Percentiles rank a stretch among this genome's conserved stretches.
Conservation (phyloP, 2,888 invertebrate species). For the Aphodius granarius region DNA sequence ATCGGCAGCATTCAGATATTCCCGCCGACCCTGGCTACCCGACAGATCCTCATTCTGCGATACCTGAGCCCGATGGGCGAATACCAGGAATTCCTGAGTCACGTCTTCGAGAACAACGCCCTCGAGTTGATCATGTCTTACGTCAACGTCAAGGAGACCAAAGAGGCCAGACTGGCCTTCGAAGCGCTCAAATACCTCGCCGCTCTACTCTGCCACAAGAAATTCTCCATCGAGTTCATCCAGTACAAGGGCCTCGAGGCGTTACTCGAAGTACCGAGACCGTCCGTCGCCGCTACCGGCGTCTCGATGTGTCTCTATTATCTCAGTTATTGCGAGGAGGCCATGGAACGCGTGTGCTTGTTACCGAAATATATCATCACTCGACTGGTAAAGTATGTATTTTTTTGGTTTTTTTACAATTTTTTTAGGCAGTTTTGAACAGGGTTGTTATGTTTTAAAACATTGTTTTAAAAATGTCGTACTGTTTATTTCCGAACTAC, state of each 20-base stretch:
- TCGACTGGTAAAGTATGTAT: constrained; percentile 69
- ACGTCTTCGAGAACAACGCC: constrained; percentile 92
- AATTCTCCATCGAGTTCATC: constrained; percentile 96
- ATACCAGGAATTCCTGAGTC: constrained; percentile 94
- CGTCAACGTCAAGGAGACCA: constrained; percentile 83
- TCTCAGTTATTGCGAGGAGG: constrained; percentile 95
- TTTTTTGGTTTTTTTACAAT: too few species aligned
- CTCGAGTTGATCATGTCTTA: constrained; percentile 88
- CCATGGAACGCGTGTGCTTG: constrained; percentile 93
- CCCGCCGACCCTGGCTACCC: constrained; percentile 85
- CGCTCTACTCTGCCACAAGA: constrained; percentile 94
- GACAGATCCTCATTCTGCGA: constrained; percentile 89
- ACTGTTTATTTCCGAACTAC: too few species aligned
- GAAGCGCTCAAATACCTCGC: constrained; percentile 95
- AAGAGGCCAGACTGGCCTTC: constrained; percentile 91
- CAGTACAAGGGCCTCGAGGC: constrained; percentile 74
- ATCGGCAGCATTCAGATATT: constrained; percentile 89
- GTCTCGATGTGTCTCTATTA: constrained; percentile 96
- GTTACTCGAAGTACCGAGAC: constrained; percentile 86
- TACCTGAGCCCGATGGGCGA: constrained; percentile 98
- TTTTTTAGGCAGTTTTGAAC: too few species aligned
- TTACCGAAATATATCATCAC: constrained; percentile 77
- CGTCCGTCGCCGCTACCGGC: constrained; percentile 94
- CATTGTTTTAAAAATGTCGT: too few species aligned
- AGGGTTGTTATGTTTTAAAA: too few species aligned